Conservation (phyloP, 1,140 invertebrate genomes). For the Scaptomyza graminum region DNA sequence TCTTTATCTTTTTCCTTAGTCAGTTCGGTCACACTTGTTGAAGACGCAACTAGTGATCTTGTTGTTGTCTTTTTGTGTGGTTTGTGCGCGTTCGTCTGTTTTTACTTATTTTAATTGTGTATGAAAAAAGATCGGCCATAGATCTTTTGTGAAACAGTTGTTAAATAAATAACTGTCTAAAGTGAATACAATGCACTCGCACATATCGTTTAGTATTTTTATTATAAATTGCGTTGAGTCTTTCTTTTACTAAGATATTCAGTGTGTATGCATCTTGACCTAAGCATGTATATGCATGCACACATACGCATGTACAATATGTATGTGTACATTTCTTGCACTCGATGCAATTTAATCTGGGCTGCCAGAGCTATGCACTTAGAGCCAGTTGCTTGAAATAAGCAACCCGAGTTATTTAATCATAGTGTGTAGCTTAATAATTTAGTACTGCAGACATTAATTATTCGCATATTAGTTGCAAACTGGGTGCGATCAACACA, state of each 20-base stretch:
- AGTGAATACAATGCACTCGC: neutral
- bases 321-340: conserved; percentile 26
- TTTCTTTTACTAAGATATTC: neutral
- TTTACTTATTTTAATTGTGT: conserved; percentile 17
- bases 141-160: conserved; percentile 17
- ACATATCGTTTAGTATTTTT: conserved; percentile 24
- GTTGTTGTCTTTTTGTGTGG: conserved; percentile 39
- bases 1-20: neutral
- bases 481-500: conserved; percentile 14
- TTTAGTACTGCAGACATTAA: neutral
- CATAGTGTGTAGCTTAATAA: neutral
- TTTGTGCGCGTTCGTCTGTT: conserved; percentile 33
- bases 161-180: conserved; percentile 11
- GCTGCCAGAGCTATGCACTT: conserved; percentile 27
- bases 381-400: conserved; percentile 7
- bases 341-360: conserved; percentile 24
- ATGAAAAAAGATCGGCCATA: conserved; percentile 1
- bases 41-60: conserved; percentile 41
- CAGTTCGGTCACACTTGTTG: conserved; percentile 17
- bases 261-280: conserved; percentile 47
- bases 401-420: conserved; percentile 6
- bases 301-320: conserved; percentile 4
- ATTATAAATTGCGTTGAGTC: conserved; percentile 17
- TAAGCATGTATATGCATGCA: conserved; percentile 11
- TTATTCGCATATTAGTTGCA: neutral